A percentile compares a stretch with the other conserved stretches of the same genome.
Evolutionary conservation across 2,797 vertebrate genomes (phyloP).

Genomic region (Peromyscus aztecus): DNA sequence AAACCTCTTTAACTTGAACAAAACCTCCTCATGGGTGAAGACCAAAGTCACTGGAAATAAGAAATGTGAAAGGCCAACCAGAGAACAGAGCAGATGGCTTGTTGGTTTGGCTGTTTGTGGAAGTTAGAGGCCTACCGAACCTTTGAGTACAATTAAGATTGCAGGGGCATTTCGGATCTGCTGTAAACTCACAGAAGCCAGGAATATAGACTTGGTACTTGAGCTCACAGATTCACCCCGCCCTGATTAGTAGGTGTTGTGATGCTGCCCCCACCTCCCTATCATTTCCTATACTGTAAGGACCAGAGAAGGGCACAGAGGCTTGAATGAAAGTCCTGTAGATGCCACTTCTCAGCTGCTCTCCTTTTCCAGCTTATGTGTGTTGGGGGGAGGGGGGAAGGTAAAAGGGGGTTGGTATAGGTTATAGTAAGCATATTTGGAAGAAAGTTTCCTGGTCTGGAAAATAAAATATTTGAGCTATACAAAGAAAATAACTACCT

Average conservation of each 20-base stretch:
- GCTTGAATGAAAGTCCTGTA: background rate
- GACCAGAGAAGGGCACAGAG: background rate
- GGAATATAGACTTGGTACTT: conserved; percentile 38
- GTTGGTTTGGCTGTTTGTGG: conserved; percentile 18
- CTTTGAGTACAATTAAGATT: conserved; percentile 75
- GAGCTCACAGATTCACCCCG: conserved; percentile 47
- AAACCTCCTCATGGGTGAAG: conserved; percentile 58
- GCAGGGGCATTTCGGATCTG: background rate
- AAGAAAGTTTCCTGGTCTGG: conserved; percentile 45
- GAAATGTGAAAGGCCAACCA: conserved; percentile 66
- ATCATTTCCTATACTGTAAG: conserved; percentile 38
- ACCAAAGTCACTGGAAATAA: conserved; percentile 66
- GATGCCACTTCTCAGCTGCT: conserved; percentile 10
- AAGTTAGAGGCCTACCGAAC: conserved; percentile 33
- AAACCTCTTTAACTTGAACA: conserved; percentile 51
- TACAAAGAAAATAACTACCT: background rate
- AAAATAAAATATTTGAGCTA: conserved; percentile 55
- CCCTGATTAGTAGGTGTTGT: conserved; percentile 18
- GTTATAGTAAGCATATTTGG: background rate
- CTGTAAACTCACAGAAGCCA: conserved; percentile 49
- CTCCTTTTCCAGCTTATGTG: conserved; percentile 44
- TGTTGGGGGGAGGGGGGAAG: background rate
- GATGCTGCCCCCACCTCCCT: background rate
- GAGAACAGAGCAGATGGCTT: conserved; percentile 65
- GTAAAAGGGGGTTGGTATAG: background rate